A percentile compares a stretch with the other conserved stretches of the same genome.
Evolutionary conservation across 2,888 invertebrate species (phyloP).

Genomic region (Caenorhabditis sinica): DNA sequence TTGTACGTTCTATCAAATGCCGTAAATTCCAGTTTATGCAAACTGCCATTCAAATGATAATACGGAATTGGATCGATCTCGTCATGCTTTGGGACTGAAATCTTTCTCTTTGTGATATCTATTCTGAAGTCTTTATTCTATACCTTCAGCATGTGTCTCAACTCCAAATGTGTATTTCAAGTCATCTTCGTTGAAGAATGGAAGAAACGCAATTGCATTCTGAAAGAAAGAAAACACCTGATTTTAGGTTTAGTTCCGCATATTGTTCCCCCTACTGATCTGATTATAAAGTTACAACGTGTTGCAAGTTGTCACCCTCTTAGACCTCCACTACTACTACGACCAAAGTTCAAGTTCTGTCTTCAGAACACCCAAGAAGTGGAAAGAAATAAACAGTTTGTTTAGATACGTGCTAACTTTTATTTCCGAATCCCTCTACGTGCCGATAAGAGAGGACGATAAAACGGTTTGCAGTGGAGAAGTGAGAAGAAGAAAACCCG

Average conservation of each 20-base stretch:
- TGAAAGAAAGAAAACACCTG: conserved; percentile 68
- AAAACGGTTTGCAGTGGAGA: conserved; percentile 30
- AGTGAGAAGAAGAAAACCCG: conserved; percentile 13
- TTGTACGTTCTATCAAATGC: conserved; percentile 64
- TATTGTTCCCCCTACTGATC: conserved; percentile 15
- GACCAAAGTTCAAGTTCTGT: conserved; percentile 21
- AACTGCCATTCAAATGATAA: conserved; percentile 66
- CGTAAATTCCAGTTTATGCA: conserved; percentile 64
- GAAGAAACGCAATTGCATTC: conserved; percentile 74
- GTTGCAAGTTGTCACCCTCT: conserved; percentile 46
- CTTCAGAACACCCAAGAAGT: conserved; percentile 32
- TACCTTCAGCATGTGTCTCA: conserved; percentile 72
- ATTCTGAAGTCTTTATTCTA: background rate
- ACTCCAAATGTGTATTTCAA: conserved; percentile 83
- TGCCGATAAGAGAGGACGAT: conserved; percentile 50
- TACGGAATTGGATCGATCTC: conserved; percentile 71
- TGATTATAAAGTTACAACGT: conserved; percentile 41
- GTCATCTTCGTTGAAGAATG: conserved; percentile 82
- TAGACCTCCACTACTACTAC: background rate
- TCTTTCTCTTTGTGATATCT: background rate
- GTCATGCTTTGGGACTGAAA: conserved; percentile 73
- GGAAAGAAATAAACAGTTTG: conserved; percentile 39
- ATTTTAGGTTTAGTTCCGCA: conserved; percentile 23
- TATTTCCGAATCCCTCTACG: conserved; percentile 40
- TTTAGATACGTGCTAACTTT: conserved; percentile 30